Evolutionary conservation across 2,113 vertebrate genomes (phyloP).

Genomic region (Tylochromis polylepis): DNA sequence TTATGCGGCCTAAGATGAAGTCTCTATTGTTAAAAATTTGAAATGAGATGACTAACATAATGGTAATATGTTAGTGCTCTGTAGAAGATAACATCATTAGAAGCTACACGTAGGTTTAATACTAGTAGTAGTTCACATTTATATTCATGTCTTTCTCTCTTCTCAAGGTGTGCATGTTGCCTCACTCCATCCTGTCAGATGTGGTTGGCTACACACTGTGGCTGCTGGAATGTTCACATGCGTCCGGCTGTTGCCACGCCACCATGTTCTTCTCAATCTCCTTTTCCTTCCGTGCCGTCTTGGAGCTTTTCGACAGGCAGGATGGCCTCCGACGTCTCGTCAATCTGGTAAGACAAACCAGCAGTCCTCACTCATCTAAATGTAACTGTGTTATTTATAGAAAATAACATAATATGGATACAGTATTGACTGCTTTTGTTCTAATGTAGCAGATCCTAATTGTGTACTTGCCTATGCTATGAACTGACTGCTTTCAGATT

Average conservation of each 20-base stretch:
- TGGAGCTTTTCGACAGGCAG: constrained; percentile 96
- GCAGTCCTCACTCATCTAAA: background rate
- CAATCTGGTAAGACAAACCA: constrained; percentile 78
- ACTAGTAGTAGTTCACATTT: background rate
- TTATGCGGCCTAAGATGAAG: background rate
- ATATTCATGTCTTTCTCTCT: constrained; percentile 5
- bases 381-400: background rate
- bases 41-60: background rate
- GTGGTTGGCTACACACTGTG: constrained; percentile 96
- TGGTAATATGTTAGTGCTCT: background rate
- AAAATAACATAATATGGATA: background rate
- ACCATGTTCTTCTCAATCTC: constrained; percentile 99
- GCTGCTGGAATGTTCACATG: constrained; percentile 97
- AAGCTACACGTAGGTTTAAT: background rate
- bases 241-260: constrained; percentile 97
- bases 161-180: constrained; percentile 80
- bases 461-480: background rate
- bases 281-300: constrained; percentile 94
- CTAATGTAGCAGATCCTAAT: background rate
- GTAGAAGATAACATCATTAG: background rate
- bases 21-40: background rate
- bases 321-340: constrained; percentile 94
- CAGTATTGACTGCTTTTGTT: background rate
- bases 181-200: constrained; percentile 88
- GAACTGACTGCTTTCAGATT: constrained; percentile 75